Conservation (phyloP, 2,797 vertebrate genomes). For the Chaetodon trifasciatus region DNA sequence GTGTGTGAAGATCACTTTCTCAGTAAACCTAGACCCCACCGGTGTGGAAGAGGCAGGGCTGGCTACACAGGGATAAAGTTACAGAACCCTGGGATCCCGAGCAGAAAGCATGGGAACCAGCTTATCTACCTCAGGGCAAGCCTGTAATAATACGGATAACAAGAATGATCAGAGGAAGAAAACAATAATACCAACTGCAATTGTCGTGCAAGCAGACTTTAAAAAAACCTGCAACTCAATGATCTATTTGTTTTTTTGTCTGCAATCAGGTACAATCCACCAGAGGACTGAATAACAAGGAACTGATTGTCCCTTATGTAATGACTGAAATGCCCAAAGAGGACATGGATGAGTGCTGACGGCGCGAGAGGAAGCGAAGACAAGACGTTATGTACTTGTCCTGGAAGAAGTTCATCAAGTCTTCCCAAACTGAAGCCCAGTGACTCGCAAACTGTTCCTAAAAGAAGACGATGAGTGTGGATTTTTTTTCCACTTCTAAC, state of each 20-base stretch:
- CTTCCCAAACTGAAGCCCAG: constrained; percentile 15
- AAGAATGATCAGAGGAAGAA: constrained; percentile 59
- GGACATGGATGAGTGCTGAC: constrained; percentile 47
- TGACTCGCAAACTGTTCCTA: constrained; percentile 11
- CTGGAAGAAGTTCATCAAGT: constrained; percentile 46
- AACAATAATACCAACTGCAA: constrained; percentile 40
- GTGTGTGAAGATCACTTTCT: constrained; percentile 74
- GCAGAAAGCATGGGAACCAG: constrained; percentile 78
- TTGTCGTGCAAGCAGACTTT: neutral
- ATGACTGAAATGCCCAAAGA: constrained; percentile 38
- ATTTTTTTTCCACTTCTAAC: constrained; percentile 19
- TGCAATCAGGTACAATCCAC: constrained; percentile 25
- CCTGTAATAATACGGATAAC: constrained; percentile 73
- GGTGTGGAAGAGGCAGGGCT: constrained; percentile 56
- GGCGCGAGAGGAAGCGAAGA: constrained; percentile 54
- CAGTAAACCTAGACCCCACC: constrained; percentile 76
- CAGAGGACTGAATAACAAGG: constrained; percentile 25
- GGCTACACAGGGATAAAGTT: constrained; percentile 78
- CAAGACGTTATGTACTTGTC: constrained; percentile 26
- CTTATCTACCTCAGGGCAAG: constrained; percentile 61
- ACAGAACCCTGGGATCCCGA: constrained; percentile 74
- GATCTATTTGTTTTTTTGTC: constrained; percentile 12
- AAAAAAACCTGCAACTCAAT: neutral
- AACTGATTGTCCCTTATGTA: constrained; percentile 47
- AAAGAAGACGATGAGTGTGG: neutral